These are phyloP conservation scores for Cryptus armator DNA, from an alignment of 2,888 invertebrate species.

Conservation along the genomic window DNA sequence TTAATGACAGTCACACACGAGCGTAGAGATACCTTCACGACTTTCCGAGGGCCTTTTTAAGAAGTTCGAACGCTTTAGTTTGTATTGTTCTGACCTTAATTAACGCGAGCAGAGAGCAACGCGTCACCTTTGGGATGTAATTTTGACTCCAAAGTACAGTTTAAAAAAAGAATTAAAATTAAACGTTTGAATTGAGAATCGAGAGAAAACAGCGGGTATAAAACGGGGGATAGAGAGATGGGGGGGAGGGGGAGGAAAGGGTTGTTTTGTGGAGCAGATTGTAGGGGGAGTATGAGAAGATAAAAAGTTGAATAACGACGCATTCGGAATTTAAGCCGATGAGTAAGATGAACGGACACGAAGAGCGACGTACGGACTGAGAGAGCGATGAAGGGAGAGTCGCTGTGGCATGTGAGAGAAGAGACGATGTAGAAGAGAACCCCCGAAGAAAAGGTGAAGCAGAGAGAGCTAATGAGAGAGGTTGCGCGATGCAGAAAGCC, in stretches of 20 bases:
- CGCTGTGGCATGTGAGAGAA: slow-evolving; percentile 46
- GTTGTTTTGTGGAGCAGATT: slow-evolving; percentile 36
- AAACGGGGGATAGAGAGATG: slow-evolving; percentile 11
- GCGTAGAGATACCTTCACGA: slow-evolving; percentile 5
- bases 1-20: slow-evolving; percentile 26
- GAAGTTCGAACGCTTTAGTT: background rate
- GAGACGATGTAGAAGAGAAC: slow-evolving; percentile 44
- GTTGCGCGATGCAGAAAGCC: slow-evolving; percentile 47
- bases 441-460: slow-evolving; percentile 51
- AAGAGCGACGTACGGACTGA: slow-evolving; percentile 73
- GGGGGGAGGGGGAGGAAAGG: slow-evolving; percentile 25
- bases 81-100: slow-evolving; percentile 25
- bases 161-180: background rate
- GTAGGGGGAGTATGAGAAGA: slow-evolving; percentile 61
- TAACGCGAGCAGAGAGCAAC: background rate
- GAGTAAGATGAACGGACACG: slow-evolving; percentile 77
- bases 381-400: slow-evolving; percentile 57
- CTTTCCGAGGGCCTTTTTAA: slow-evolving; percentile 1
- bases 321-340: slow-evolving; percentile 80
- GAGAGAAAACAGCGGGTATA: slow-evolving; percentile 8
- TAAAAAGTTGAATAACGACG: slow-evolving; percentile 81
- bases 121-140: background rate
- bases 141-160: background rate
- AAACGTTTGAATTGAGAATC: background rate
- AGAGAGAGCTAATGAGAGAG: slow-evolving; percentile 64